These are phyloP conservation scores for Coelogynopora nodosa DNA, from an alignment of 2,888 invertebrate species.

Conservation along the genomic window DNA sequence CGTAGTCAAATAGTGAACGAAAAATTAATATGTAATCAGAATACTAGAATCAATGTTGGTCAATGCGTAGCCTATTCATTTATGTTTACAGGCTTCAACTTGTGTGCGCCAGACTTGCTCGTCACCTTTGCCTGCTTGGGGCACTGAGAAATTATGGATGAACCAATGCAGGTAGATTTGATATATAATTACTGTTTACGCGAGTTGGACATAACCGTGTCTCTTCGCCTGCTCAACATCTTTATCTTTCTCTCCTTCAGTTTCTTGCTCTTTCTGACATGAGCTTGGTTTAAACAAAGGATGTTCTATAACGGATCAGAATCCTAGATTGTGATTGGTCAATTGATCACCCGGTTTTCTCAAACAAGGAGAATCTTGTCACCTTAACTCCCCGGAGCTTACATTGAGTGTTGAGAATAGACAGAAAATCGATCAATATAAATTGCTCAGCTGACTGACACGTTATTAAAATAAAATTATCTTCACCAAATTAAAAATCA, in stretches of 20 bases:
- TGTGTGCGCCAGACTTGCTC: neutral
- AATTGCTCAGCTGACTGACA: neutral
- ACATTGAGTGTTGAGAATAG: too few species aligned
- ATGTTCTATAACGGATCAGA: neutral
- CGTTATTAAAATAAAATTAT: neutral
- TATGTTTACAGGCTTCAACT: neutral
- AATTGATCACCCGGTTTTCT: neutral
- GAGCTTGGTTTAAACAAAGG: neutral
- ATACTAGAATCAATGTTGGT: neutral
- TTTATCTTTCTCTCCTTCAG: neutral
- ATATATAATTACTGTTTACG: neutral
- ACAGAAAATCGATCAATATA: neutral
- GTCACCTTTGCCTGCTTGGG: neutral
- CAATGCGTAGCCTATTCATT: neutral
- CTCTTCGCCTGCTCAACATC: neutral
- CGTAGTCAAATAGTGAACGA: neutral
- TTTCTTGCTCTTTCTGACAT: neutral
- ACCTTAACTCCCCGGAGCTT: neutral
- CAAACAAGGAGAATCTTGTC: neutral
- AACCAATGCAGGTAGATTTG: neutral
- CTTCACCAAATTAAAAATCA: too few species aligned
- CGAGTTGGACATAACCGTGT: neutral
- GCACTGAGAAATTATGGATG: neutral
- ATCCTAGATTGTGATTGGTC: neutral
- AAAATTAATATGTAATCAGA: neutral